phyloP scores from a whole-genome alignment of 2,113 vertebrate species.

The Mesitornis unicolor region DNA sequence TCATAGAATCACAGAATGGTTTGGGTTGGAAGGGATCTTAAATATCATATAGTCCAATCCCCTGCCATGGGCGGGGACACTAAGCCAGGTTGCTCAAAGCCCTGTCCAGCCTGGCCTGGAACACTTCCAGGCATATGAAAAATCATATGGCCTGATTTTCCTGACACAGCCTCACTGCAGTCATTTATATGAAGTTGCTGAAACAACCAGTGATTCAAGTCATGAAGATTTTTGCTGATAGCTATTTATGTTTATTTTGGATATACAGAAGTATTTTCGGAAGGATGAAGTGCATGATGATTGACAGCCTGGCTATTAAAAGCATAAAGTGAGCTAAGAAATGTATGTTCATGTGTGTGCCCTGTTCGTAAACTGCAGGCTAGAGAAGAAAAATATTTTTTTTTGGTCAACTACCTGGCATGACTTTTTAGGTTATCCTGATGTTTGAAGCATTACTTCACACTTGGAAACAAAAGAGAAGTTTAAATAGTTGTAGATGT shows the following conservation, averaged over 20 bases:
- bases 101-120: no score
- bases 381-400: neutral
- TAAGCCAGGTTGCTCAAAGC: no score
- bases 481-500: neutral
- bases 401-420: neutral
- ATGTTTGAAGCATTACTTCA: neutral
- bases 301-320: neutral
- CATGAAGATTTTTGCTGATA: neutral
- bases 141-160: neutral
- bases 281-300: neutral
- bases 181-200: neutral
- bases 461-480: neutral
- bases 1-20: no score
- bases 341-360: neutral
- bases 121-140: no score
- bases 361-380: neutral
- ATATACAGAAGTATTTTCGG: neutral
- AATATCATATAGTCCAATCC: no score
- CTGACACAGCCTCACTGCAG: neutral
- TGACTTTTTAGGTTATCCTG: neutral
- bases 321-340: neutral
- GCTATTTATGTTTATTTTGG: neutral
- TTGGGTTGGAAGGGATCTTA: no score
- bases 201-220: neutral
- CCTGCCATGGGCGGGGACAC: no score